phyloP scores from a whole-genome alignment of 2,113 vertebrate species.

The Eurypyga helias region DNA sequence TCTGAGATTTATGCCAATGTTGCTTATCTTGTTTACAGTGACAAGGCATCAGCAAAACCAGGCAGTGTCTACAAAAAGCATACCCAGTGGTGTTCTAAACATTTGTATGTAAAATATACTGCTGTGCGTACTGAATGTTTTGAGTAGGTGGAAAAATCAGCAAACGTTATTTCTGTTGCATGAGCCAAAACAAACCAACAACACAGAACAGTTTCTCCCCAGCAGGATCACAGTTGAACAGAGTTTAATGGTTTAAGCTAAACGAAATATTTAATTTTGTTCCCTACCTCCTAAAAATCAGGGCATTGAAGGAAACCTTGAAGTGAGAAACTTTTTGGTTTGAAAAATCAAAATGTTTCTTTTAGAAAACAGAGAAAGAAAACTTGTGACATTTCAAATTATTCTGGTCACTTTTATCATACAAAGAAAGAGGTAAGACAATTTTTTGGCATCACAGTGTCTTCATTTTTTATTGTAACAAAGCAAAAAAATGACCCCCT shows the following conservation, averaged over 20 bases:
- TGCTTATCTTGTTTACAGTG: not conserved
- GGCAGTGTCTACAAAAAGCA: not conserved
- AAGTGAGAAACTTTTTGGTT: not conserved
- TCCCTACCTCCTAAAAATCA: not conserved
- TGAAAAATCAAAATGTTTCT: not conserved
- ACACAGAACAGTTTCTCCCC: not conserved
- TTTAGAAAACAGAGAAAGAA: not conserved
- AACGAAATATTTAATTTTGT: not conserved
- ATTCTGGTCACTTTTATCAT: not conserved
- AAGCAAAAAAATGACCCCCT: not conserved
- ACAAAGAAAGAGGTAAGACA: not conserved
- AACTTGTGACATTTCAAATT: not conserved
- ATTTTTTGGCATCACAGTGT: not conserved
- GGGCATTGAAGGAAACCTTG: not conserved
- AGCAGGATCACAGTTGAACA: not conserved
- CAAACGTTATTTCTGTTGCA: not conserved
- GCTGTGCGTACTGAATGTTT: accelerated
- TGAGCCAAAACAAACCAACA: not conserved
- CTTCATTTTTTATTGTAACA: not conserved
- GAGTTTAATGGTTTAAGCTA: not conserved
- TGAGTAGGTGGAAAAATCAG: not conserved
- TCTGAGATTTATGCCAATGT: not conserved
- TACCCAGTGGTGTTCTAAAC: not conserved
- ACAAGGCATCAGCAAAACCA: not conserved
- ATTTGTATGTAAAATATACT: not conserved